A percentile compares a stretch with the other conserved stretches of the same genome.
Conservation (phyloP, 2,888 invertebrate species). For the Plagodis dolabraria region DNA sequence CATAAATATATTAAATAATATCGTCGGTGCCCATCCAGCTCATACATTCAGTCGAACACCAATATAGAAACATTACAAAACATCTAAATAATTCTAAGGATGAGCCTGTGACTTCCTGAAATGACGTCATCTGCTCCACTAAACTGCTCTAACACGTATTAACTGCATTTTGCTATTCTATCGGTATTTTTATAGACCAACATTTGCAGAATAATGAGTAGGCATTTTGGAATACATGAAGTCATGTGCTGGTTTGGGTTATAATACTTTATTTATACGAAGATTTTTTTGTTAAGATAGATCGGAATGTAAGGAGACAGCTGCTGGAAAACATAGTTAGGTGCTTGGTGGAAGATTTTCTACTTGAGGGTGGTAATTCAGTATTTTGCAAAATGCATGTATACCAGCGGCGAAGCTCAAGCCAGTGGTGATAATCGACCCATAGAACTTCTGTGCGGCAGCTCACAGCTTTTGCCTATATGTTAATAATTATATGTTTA, state of each 20-base stretch:
- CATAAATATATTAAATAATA: too few relatives aligned
- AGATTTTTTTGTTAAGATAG: background rate
- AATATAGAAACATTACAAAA: constrained; percentile 17
- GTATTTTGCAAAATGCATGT: too few relatives aligned
- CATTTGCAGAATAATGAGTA: constrained; percentile 25
- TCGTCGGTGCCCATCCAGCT: too few relatives aligned
- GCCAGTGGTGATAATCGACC: too few relatives aligned
- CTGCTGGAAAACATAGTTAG: too few relatives aligned
- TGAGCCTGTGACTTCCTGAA: constrained; percentile 9
- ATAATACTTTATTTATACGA: background rate
- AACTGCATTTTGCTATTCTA: constrained; percentile 24
- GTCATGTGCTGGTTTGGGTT: background rate
- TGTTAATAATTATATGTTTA: too few relatives aligned
- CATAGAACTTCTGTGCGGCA: too few relatives aligned
- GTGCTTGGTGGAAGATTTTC: too few relatives aligned
- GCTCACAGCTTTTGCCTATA: too few relatives aligned
- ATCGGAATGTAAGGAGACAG: too few relatives aligned
- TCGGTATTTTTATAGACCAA: constrained; percentile 28
- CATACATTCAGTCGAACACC: background rate
- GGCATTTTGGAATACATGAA: constrained; percentile 8
- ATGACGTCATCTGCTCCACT: constrained; percentile 29
- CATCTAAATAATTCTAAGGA: constrained; percentile 17
- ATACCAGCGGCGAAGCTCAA: too few relatives aligned
- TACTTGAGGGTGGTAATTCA: too few relatives aligned
- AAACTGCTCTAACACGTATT: constrained; percentile 27